A percentile compares a stretch with the other conserved stretches of the same genome.
Evolutionary conservation across 2,113 vertebrate species (phyloP).

Genomic region (Gobio gobio): DNA sequence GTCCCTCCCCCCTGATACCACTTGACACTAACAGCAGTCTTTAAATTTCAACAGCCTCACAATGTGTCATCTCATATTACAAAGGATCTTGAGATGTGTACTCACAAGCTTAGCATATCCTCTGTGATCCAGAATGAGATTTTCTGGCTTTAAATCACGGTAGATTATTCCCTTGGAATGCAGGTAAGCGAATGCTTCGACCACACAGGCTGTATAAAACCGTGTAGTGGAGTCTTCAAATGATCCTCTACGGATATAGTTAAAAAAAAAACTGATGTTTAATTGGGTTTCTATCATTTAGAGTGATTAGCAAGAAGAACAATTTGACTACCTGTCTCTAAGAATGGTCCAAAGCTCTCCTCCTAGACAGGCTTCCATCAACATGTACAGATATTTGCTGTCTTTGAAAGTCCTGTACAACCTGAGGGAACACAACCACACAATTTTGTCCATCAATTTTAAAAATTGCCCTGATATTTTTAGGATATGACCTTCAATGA

Average conservation of each 20-base stretch:
- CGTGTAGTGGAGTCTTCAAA: conserved; percentile 95
- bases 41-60: not conserved
- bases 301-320: not conserved
- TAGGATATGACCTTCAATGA: not conserved
- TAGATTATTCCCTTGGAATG: conserved; percentile 99
- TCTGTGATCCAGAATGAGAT: conserved; percentile 94
- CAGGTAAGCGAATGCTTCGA: conserved; percentile 96
- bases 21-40: not conserved
- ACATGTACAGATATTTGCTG: conserved; percentile 98
- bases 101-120: conserved; percentile 97
- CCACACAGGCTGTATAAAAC: conserved; percentile 96
- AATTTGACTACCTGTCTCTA: conserved; percentile 88
- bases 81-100: not conserved
- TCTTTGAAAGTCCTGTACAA: conserved; percentile 97
- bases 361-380: conserved; percentile 97
- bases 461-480: not conserved
- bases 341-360: conserved; percentile 99
- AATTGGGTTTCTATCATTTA: not conserved
- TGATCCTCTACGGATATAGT: conserved; percentile 80
- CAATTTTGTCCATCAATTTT: not conserved
- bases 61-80: not conserved
- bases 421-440: conserved; percentile 68
- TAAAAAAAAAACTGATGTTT: not conserved
- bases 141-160: conserved; percentile 98
- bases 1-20: not conserved